Percentiles rank a stretch among this genome's conserved stretches.
Evolutionary conservation across 2,888 invertebrate species (phyloP).

Genomic region (Argynnis bischoffii): DNA sequence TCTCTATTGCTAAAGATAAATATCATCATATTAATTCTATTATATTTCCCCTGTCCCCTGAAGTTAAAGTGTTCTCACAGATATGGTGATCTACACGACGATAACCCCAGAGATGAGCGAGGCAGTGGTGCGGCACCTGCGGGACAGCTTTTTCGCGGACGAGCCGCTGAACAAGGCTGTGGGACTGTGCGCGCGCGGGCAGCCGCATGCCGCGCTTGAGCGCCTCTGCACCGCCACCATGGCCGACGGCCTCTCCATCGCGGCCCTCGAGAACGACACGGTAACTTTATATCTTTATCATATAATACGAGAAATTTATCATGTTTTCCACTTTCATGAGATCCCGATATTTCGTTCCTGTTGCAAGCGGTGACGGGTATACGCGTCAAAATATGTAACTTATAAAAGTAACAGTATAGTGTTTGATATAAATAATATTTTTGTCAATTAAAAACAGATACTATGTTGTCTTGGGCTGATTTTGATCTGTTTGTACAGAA

Average conservation of each 20-base stretch:
- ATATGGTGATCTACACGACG: constrained; percentile 60
- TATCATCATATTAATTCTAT: no score
- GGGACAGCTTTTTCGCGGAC: constrained; percentile 90
- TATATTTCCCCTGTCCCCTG: no score
- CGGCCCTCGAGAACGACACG: constrained; percentile 84
- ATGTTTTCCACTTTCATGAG: no score
- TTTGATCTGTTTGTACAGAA: no score
- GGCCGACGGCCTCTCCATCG: constrained; percentile 87
- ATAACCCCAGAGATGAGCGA: constrained; percentile 71
- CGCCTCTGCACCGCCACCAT: constrained; percentile 87
- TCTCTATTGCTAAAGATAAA: no score
- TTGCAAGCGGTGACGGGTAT: no score
- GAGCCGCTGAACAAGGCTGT: constrained; percentile 92
- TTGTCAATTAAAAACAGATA: no score
- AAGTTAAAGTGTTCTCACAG: background rate
- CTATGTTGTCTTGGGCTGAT: no score
- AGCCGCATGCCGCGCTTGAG: constrained; percentile 88
- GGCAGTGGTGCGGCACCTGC: constrained; percentile 87
- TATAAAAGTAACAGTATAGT: no score
- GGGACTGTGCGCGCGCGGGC: constrained; percentile 86
- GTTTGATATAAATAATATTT: no score
- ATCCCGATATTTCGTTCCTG: no score
- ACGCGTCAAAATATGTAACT: no score
- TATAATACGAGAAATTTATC: background rate
- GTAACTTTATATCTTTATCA: constrained; percentile 58